These are phyloP conservation scores for Habroteleia sp. DNA, from an alignment of 2,888 invertebrate species.

Conservation along the genomic window DNA sequence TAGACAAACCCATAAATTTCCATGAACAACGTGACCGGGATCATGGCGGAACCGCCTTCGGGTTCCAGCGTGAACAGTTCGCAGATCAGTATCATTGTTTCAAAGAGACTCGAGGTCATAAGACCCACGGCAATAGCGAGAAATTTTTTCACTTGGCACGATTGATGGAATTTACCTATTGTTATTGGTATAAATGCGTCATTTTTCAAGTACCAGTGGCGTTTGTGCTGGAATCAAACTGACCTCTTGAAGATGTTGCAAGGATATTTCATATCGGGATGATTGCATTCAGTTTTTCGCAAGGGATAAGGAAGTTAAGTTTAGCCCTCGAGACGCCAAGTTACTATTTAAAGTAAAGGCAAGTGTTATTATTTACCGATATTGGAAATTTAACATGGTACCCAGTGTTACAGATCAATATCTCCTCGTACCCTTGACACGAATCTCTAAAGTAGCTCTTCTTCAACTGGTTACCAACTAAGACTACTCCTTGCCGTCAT, in stretches of 20 bases:
- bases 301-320: too few relatives aligned
- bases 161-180: conserved; percentile 85
- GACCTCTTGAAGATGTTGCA: not conserved
- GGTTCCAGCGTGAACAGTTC: conserved; percentile 91
- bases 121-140: conserved; percentile 88
- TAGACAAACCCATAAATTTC: conserved; percentile 80
- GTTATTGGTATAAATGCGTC: conserved; percentile 12
- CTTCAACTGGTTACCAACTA: too few relatives aligned
- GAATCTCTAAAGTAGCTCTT: too few relatives aligned
- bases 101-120: conserved; percentile 87
- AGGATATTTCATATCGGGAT: too few relatives aligned
- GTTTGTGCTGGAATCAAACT: conserved; percentile 2
- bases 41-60: conserved; percentile 90
- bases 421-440: too few relatives aligned
- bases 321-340: too few relatives aligned
- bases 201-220: not conserved
- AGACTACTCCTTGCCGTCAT: too few relatives aligned
- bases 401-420: too few relatives aligned
- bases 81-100: conserved; percentile 90
- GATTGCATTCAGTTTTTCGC: too few relatives aligned
- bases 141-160: conserved; percentile 88
- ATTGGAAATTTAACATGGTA: too few relatives aligned
- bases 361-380: too few relatives aligned
- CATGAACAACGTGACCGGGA: conserved; percentile 85
- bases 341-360: too few relatives aligned